These are phyloP conservation scores for Brachymystax lenok DNA, from an alignment of 2,797 vertebrate species.

Conservation along the genomic window DNA sequence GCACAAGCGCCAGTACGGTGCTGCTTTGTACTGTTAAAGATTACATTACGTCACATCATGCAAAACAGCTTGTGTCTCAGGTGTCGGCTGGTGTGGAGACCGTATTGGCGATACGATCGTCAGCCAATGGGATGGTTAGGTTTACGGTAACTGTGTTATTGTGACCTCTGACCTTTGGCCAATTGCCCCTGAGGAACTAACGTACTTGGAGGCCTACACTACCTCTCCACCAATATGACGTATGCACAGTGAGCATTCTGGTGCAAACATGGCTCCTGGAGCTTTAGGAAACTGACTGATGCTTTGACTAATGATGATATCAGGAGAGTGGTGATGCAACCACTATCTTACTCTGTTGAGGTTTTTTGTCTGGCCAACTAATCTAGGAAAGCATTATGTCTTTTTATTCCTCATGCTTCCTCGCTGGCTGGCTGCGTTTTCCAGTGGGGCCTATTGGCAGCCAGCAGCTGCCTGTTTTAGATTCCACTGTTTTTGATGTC, in stretches of 20 bases:
- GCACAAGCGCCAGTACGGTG: neutral
- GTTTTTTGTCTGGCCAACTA: slow-evolving; percentile 12
- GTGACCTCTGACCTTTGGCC: slow-evolving; percentile 18
- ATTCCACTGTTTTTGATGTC: slow-evolving; percentile 35
- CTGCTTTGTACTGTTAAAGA: neutral
- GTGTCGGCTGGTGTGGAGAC: slow-evolving; percentile 4
- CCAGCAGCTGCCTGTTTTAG: slow-evolving; percentile 26
- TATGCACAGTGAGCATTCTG: neutral
- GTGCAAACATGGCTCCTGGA: neutral
- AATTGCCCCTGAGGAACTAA: slow-evolving; percentile 12
- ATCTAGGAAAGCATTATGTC: slow-evolving; percentile 21
- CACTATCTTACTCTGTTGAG: neutral
- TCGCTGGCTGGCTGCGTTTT: slow-evolving; percentile 22
- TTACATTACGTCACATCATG: slow-evolving; percentile 8
- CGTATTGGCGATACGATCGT: neutral
- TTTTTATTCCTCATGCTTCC: slow-evolving; percentile 41
- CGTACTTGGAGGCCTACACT: neutral
- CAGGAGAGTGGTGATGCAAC: slow-evolving; percentile 16
- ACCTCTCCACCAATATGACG: neutral
- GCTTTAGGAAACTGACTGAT: neutral
- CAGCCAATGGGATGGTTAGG: neutral
- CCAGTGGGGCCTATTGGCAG: slow-evolving; percentile 19
- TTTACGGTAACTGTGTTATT: neutral
- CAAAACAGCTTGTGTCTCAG: slow-evolving; percentile 12
- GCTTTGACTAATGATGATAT: slow-evolving; percentile 1